Evolutionary conservation across 2,113 vertebrate species (phyloP), one percentile per base, ranked within the genome.

Genomic region (Phycodurus eques): DNA sequence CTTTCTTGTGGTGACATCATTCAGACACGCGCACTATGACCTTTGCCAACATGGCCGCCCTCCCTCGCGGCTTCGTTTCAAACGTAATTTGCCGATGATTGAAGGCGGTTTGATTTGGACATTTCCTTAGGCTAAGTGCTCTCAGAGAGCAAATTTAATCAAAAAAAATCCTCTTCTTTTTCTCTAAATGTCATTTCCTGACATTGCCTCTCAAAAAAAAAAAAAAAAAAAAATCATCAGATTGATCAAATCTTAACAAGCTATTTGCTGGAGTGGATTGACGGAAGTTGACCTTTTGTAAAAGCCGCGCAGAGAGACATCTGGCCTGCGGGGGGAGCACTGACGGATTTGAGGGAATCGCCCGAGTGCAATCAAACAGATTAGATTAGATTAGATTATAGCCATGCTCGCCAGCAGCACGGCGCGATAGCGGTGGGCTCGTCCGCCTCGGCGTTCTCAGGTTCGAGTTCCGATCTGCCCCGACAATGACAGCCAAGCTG

Each of bases 71-170:
- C 94, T 94, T 94, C 93, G 92, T 93, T 91, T 93, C 91, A 95
- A 97, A 98, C 95, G 95, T 93, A 94, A 95, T 97, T 61, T 97
- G 95, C 92, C 93, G 94, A 95, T 97, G 96, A 98, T 97, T 98
- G 96, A 99, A 98, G 97, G 94, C 92, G 94, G 97, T 99, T 98
- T 98, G 95, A 98, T 99, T 96, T 96, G 92, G 92, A 95, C 97
- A 96, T 98, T 97, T 96, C 98, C 95, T 97, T 96, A 95, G 95
- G 95, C 93, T 98, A 98, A 99, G 96, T 99, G 96, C 95, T 98
- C 95, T 94, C 93, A 85, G 92, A 94, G 94, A 96, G 95, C 95
- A 96, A 98, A 99, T 98, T 94, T 95, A 96, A 65, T 43, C 10
- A 19, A 57, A 20, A 39, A 61, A 91, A 91, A 88, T 81, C 74